phyloP scores from a whole-genome alignment of 2,888 invertebrate genomes.

The Amphipoea lucens region DNA sequence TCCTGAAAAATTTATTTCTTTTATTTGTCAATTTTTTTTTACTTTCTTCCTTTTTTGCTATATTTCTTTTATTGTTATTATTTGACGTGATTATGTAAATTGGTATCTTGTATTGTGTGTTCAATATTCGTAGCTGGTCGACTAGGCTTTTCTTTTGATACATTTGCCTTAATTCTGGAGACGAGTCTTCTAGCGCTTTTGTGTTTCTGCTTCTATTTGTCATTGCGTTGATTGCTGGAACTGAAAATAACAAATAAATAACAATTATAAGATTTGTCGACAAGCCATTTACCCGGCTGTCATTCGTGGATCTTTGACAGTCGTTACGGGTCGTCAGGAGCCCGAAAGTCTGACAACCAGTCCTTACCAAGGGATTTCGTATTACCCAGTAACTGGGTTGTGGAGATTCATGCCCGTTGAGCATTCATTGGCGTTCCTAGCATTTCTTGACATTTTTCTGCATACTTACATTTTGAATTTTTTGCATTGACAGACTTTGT shows the following conservation, averaged over 20 bases:
- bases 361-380: too few species aligned
- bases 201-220: neutral
- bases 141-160: neutral
- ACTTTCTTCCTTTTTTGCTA: neutral
- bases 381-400: too few species aligned
- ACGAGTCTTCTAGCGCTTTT: neutral
- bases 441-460: too few species aligned
- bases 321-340: too few species aligned
- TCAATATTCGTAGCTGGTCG: neutral
- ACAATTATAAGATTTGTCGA: neutral
- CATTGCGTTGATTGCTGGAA: neutral
- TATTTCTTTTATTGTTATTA: neutral
- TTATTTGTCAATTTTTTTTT: neutral
- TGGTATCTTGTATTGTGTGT: neutral
- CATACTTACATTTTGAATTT: too few species aligned
- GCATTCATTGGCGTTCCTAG: too few species aligned
- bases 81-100: neutral
- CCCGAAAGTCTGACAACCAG: too few species aligned
- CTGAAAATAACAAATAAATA: neutral
- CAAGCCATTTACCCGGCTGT: too few species aligned
- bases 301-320: too few species aligned
- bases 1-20: neutral
- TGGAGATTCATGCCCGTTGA: too few species aligned
- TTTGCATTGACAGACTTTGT: too few species aligned
- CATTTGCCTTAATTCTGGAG: neutral